Evolutionary conservation across 2,797 vertebrate species (phyloP).

Genomic region (Chiloscyllium punctatum): DNA sequence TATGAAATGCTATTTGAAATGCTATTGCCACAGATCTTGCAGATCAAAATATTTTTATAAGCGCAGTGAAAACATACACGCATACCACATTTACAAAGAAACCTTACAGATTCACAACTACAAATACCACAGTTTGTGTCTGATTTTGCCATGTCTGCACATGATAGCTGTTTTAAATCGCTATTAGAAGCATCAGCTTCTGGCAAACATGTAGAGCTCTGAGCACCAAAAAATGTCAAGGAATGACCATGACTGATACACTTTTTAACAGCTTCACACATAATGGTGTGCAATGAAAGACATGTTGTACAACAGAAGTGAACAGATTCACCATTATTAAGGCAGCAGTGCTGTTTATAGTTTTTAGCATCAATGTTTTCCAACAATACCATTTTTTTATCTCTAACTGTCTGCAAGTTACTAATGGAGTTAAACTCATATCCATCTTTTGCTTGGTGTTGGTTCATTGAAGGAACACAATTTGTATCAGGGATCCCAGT

Average conservation of each 20-base stretch:
- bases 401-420: too few species aligned
- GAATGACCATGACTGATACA: not conserved
- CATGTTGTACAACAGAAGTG: conserved; percentile 26
- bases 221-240: not conserved
- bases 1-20: not conserved
- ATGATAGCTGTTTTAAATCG: not conserved
- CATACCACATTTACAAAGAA: not conserved
- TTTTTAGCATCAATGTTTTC: not conserved
- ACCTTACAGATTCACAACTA: accelerated
- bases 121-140: not conserved
- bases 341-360: not conserved
- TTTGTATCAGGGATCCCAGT: not conserved
- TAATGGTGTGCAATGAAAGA: not conserved
- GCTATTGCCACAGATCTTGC: not conserved
- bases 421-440: not conserved
- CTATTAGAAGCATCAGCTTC: not conserved
- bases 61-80: not conserved
- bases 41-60: not conserved
- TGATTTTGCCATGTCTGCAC: not conserved
- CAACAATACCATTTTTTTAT: not conserved
- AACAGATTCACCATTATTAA: not conserved
- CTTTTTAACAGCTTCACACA: not conserved
- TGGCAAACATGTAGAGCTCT: not conserved
- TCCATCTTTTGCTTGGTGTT: not conserved
- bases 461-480: not conserved